A percentile compares a stretch with the other conserved stretches of the same genome.
Evolutionary conservation across 2,888 invertebrate species (phyloP).

Genomic region (Chrysolina americana): DNA sequence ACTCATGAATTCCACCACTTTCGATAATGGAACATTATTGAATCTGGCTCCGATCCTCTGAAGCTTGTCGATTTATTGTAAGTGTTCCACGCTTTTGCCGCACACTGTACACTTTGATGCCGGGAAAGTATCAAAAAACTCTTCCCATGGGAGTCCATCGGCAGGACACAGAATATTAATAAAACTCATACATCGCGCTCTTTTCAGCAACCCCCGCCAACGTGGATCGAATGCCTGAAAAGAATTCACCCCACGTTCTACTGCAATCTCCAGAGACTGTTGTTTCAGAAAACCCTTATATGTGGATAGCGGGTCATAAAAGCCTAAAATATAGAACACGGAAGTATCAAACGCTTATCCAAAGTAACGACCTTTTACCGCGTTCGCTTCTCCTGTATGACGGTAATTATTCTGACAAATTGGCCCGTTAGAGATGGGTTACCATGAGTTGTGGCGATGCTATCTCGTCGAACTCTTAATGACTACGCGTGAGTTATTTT

Average conservation of each 20-base stretch:
- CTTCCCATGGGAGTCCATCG: not conserved
- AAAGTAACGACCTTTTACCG: constrained; percentile 53
- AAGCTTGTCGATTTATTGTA: too few species aligned
- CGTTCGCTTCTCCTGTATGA: constrained; percentile 37
- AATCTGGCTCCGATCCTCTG: too few species aligned
- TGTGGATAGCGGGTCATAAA: constrained; percentile 59
- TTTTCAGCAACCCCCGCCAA: not conserved
- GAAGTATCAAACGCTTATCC: constrained; percentile 57
- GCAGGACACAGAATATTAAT: not conserved
- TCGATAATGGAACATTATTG: too few species aligned
- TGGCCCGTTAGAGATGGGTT: constrained; percentile 21
- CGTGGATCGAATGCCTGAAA: not conserved
- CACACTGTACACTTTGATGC: too few species aligned
- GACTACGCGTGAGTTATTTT: not conserved
- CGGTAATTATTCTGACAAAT: constrained; percentile 39
- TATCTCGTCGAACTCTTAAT: not conserved
- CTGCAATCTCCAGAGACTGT: constrained; percentile 59
- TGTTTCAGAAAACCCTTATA: constrained; percentile 60
- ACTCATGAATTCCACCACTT: too few species aligned
- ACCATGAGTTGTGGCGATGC: not conserved
- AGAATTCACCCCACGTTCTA: constrained; percentile 55
- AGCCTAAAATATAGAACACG: constrained; percentile 57
- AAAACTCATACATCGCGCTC: not conserved
- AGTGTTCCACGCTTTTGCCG: too few species aligned
- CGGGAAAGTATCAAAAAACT: too few species aligned